Evolutionary conservation across 2,113 vertebrate species (phyloP).

Genomic region (Gavialis gangeticus): DNA sequence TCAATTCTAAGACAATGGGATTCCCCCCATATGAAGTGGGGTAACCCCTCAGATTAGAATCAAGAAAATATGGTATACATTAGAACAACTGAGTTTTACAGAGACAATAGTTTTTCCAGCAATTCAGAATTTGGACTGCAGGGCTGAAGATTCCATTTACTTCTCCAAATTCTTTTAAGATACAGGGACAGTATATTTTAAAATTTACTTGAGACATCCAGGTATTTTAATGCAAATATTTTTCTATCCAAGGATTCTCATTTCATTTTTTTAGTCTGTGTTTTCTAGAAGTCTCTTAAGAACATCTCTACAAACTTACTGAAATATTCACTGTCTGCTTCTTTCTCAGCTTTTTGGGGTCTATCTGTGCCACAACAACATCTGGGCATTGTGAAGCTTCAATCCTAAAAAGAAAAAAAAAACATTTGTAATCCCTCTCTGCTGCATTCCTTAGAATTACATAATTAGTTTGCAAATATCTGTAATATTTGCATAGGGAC

Average conservation of each 20-base stretch:
- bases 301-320: slow-evolving; percentile 80
- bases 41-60: too few species aligned
- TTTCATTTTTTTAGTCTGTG: rapidly evolving
- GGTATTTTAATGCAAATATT: not conserved
- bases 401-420: slow-evolving; percentile 81
- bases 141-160: not conserved
- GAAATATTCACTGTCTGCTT: slow-evolving; percentile 90
- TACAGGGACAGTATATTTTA: not conserved
- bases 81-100: not conserved
- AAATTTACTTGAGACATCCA: not conserved
- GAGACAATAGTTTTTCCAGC: not conserved
- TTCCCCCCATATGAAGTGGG: too few species aligned
- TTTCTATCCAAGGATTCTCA: not conserved
- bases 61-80: not conserved
- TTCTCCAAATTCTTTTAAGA: not conserved
- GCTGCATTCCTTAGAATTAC: not conserved
- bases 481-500: not conserved
- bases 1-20: too few species aligned
- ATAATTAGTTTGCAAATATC: not conserved
- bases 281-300: not conserved
- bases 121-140: not conserved
- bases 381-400: slow-evolving; percentile 95
- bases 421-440: not conserved
- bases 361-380: slow-evolving; percentile 95
- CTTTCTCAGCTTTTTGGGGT: slow-evolving; percentile 93